A percentile compares a stretch with the other conserved stretches of the same genome.
Conservation (phyloP, 2,113 vertebrate genomes). For the Dolichotis patagonum region DNA sequence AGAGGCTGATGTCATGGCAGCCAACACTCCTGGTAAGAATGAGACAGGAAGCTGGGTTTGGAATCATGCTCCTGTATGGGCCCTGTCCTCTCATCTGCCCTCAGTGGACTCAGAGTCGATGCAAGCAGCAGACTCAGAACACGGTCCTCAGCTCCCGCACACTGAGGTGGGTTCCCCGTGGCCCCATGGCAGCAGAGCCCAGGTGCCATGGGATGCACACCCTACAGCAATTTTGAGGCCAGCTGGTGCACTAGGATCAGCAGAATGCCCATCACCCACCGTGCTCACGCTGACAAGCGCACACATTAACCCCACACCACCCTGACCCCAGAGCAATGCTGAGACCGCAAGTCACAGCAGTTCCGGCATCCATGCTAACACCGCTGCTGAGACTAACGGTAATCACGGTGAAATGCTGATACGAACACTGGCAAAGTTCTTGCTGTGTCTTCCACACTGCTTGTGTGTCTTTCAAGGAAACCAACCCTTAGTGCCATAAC, state of each 20-base stretch:
- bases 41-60: accelerated
- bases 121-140: accelerated
- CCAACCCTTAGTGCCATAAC: accelerated
- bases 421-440: not conserved
- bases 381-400: not conserved
- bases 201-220: not conserved
- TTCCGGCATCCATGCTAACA: not conserved
- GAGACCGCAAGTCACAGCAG: not conserved
- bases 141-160: accelerated
- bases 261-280: not conserved
- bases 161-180: accelerated
- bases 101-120: accelerated
- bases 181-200: not conserved
- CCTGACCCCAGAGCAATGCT: not conserved
- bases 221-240: not conserved
- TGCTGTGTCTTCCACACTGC: not conserved
- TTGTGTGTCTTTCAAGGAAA: too few species aligned
- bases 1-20: not conserved
- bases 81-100: accelerated
- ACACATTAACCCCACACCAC: not conserved
- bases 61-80: accelerated
- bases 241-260: not conserved
- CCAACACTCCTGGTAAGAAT: too few species aligned
- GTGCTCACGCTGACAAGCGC: not conserved
- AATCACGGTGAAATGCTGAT: not conserved